Base-by-base conservation (phyloP, 1,140 invertebrate species). In the Diabrotica undecimpunctata region DNA sequence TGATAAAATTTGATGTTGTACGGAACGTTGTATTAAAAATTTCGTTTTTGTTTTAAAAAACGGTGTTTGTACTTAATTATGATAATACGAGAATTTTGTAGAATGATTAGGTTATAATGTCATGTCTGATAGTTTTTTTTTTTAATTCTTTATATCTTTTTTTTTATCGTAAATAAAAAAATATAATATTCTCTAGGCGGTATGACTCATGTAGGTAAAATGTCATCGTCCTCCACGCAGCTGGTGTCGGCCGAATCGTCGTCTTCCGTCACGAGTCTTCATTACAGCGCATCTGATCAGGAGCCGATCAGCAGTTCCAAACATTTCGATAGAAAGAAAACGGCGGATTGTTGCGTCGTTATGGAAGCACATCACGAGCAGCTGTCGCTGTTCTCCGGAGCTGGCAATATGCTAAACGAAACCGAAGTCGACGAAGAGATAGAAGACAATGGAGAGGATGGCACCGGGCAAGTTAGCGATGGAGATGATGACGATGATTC, bases 231-330 rank as follows among this genome's bases (percentile, higher is more conserved):
- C 11, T 58, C 57, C n/a, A 62, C 62, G 5, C 75, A 78, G 41
- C 61, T 79, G 36, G 73, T 71, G 5, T 79, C 69, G 57, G 76
- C 75, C 0, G 77, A 79, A 68, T 76, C 76, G 5, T 77, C 76
- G 6, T 77, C 75, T 11, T 67, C 76, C 62, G 65, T 76, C 36
- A 60, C 76, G 12, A 71, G 73, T 36, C 69, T 76, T 54, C 75
- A 77, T 8, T 75, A 72, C 61, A 25, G 77, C 9, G 55, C 69
- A 11, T 72, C 77, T 52, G 71, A 75, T 57, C 69, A 71, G 53
- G 61, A 68, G 9, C 66, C 79, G 57, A 70, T 77, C 7, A 69
- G 79, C 41, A 79, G 72, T 70, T 77, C 78, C 0, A 72, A 71
- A 61, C 70, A 75, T 65, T 75, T 70, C 59, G 77, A 78, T 54